Evolutionary conservation across 2,888 invertebrate genomes (phyloP).

Genomic region (Phyto melanocephala): DNA sequence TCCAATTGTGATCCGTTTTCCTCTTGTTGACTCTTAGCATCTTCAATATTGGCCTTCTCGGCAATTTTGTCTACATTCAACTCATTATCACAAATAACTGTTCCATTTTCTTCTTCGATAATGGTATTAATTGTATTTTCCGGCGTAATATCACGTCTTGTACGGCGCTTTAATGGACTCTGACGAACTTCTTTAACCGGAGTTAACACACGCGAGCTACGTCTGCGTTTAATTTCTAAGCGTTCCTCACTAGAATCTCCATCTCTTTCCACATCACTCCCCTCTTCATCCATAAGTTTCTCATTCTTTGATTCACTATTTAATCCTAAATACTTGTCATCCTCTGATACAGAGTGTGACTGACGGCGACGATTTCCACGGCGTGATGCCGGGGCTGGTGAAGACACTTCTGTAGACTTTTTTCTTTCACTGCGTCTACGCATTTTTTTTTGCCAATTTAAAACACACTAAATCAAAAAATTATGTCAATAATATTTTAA

Average conservation of each 20-base stretch:
- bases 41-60: neutral
- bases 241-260: conserved; percentile 70
- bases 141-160: conserved; percentile 67
- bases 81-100: conserved; percentile 37
- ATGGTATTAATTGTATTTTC: conserved; percentile 81
- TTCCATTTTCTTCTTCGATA: conserved; percentile 80
- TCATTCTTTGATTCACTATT: conserved; percentile 67
- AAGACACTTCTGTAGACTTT: conserved; percentile 81
- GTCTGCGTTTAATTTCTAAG: conserved; percentile 56
- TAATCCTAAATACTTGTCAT: conserved; percentile 69
- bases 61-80: conserved; percentile 35
- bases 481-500: neutral
- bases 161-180: conserved; percentile 68
- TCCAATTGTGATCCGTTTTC: conserved; percentile 57
- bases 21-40: conserved; percentile 29
- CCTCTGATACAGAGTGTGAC: conserved; percentile 68
- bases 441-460: conserved; percentile 80
- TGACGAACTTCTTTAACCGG: conserved; percentile 60
- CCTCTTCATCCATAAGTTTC: conserved; percentile 54
- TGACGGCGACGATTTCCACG: conserved; percentile 73
- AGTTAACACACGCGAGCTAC: conserved; percentile 67
- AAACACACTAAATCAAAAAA: neutral
- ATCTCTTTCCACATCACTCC: conserved; percentile 29
- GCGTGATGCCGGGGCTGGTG: conserved; percentile 80
- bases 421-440: conserved; percentile 87